phyloP scores from a whole-genome alignment of 2,888 invertebrate species.

The Drosophila suboccidentalis region DNA sequence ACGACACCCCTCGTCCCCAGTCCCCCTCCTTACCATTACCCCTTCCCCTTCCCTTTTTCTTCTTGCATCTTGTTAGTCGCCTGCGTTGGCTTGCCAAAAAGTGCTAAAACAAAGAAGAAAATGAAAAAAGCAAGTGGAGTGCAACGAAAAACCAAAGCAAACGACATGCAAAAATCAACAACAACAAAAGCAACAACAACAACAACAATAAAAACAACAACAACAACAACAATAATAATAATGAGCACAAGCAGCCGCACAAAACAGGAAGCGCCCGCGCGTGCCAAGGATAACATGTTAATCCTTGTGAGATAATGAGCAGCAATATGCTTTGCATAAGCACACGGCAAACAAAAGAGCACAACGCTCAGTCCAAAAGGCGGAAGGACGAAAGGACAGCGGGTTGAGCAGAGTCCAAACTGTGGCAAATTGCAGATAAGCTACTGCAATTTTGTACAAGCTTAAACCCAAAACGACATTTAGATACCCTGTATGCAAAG shows the following conservation, averaged over 20 bases:
- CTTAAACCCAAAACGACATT: neutral
- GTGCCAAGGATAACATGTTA: conserved; percentile 77
- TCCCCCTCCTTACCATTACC: no score
- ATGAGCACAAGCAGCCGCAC: conserved; percentile 29
- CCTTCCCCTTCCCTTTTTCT: neutral
- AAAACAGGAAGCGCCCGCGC: conserved; percentile 53
- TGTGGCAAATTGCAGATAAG: conserved; percentile 51
- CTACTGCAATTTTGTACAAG: conserved; percentile 15
- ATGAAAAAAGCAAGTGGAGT: conserved; percentile 11
- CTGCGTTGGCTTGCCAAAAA: conserved; percentile 43
- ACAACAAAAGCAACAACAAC: conserved; percentile 10
- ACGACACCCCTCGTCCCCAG: neutral
- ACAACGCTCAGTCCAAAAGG: conserved; percentile 7
- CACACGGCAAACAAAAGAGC: conserved; percentile 21
- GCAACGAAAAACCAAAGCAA: conserved; percentile 48
- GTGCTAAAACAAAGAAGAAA: conserved; percentile 27
- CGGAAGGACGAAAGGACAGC: neutral
- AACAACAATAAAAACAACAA: conserved; percentile 42
- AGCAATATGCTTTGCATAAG: conserved; percentile 61
- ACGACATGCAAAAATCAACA: conserved; percentile 63
- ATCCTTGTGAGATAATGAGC: conserved; percentile 77
- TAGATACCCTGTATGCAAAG: neutral
- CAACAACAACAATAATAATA: conserved; percentile 30
- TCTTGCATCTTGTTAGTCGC: conserved; percentile 7
- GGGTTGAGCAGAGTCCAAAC: conserved; percentile 2